These are phyloP conservation scores for Helicoverpa armigera DNA, from an alignment of 1,140 invertebrate species.

Conservation along the genomic window DNA sequence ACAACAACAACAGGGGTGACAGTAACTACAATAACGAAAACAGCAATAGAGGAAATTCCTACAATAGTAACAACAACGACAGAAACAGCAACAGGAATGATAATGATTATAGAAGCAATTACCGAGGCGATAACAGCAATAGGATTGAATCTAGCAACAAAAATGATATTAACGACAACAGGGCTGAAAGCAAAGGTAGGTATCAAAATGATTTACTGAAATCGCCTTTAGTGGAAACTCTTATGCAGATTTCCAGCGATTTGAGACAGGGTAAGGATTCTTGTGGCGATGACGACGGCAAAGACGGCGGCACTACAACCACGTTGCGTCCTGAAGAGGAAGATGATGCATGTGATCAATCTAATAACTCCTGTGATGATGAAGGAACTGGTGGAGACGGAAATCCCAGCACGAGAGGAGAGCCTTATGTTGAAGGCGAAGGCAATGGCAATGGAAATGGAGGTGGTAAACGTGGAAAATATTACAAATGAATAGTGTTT, in stretches of 20 bases:
- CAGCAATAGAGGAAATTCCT: background rate
- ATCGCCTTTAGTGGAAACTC: slow-evolving; percentile 23
- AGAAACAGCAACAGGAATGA: background rate
- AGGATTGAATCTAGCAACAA: background rate
- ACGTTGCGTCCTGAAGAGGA: background rate
- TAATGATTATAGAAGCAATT: background rate
- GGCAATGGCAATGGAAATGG: too few relatives aligned
- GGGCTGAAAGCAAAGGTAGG: background rate
- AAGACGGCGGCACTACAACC: background rate
- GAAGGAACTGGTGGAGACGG: background rate
- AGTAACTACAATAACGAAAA: background rate
- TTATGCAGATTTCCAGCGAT: background rate
- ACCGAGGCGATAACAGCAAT: background rate
- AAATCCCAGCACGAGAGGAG: slow-evolving; percentile 14
- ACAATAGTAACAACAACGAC: background rate
- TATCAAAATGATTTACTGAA: background rate
- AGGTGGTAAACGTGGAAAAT: too few relatives aligned
- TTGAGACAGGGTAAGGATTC: slow-evolving; percentile 17
- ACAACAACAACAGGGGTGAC: background rate
- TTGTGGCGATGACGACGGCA: background rate
- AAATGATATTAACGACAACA: background rate
- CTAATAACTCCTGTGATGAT: background rate
- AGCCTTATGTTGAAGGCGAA: background rate
- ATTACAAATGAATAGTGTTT: too few relatives aligned
- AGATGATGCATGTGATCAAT: background rate